phyloP scores from a whole-genome alignment of 2,797 vertebrate genomes.

The Myotis planiceps region DNA sequence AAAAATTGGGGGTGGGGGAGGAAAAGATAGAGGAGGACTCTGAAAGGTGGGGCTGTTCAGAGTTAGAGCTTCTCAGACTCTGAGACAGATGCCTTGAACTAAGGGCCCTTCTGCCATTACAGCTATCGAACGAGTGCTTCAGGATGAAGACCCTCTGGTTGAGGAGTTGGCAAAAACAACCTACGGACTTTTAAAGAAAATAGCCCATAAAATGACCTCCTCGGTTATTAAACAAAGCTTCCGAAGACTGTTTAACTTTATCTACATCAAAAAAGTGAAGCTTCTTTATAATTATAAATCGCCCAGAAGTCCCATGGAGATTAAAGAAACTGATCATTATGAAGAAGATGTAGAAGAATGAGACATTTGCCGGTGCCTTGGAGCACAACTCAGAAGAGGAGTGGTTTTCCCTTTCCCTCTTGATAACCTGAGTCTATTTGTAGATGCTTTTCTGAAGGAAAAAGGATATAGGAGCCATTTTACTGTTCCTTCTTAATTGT shows the following conservation, averaged over 20 bases:
- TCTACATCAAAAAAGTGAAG: slow-evolving; percentile 10
- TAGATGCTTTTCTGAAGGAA: background rate
- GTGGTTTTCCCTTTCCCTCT: background rate
- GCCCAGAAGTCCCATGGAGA: rapidly evolving
- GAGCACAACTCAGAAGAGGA: background rate
- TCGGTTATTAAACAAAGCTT: slow-evolving; percentile 33
- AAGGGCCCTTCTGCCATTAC: slow-evolving; percentile 6
- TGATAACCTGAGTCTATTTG: background rate
- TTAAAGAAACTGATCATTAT: rapidly evolving
- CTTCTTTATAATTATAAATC: slow-evolving; percentile 55
- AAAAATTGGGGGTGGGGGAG: background rate
- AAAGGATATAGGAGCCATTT: background rate
- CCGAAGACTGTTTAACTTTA: background rate
- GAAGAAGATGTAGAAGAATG: background rate
- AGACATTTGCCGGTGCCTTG: rapidly evolving
- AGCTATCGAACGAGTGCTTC: slow-evolving; percentile 12
- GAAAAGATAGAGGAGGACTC: rapidly evolving
- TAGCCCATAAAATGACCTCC: background rate
- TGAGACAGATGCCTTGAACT: background rate
- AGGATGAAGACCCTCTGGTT: slow-evolving; percentile 23
- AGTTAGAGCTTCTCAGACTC: background rate
- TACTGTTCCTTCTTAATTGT: background rate
- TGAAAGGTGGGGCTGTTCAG: background rate
- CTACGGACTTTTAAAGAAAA: background rate
- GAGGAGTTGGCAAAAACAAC: slow-evolving; percentile 26